Conservation (phyloP, 2,888 invertebrate genomes). For the Tiliacea aurago region DNA sequence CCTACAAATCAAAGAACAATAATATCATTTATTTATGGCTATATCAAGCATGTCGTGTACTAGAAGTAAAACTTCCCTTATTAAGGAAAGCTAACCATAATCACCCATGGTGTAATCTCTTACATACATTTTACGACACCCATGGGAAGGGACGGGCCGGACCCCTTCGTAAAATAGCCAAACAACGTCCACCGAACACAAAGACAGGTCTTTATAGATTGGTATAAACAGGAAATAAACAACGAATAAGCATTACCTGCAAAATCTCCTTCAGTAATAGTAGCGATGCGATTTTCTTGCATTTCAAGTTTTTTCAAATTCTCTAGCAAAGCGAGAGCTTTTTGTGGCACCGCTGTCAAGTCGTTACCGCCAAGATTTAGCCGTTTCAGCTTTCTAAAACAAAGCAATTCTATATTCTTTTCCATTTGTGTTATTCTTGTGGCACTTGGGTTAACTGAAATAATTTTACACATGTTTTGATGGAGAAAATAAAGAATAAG, state of each 20-base stretch:
- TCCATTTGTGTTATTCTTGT: conserved; percentile 9
- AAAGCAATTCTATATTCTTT: conserved; percentile 34
- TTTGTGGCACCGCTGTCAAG: conserved; percentile 94
- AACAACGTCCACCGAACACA: conserved; percentile 2
- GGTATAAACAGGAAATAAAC: conserved; percentile 17
- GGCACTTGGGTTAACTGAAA: not conserved
- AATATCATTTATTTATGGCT: not conserved
- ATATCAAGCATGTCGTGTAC: conserved; percentile 1
- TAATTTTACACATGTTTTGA: not conserved
- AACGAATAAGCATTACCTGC: conserved; percentile 90
- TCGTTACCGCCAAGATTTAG: conserved; percentile 96
- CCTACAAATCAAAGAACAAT: conserved; percentile 87
- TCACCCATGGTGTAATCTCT: conserved; percentile 39
- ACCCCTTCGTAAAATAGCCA: conserved; percentile 18
- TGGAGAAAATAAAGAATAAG: not conserved
- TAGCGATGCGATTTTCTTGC: conserved; percentile 95
- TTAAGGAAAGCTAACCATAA: conserved; percentile 22
- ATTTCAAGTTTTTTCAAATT: conserved; percentile 96
- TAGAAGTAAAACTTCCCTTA: not conserved
- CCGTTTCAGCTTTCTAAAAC: conserved; percentile 93
- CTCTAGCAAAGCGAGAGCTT: conserved; percentile 94
- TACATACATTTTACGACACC: conserved; percentile 48
- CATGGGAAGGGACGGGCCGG: conserved; percentile 41
- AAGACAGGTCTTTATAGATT: not conserved
- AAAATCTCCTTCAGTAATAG: conserved; percentile 96